Conservation (phyloP, 2,797 vertebrate species). For the Pseudochirops corinnae region DNA sequence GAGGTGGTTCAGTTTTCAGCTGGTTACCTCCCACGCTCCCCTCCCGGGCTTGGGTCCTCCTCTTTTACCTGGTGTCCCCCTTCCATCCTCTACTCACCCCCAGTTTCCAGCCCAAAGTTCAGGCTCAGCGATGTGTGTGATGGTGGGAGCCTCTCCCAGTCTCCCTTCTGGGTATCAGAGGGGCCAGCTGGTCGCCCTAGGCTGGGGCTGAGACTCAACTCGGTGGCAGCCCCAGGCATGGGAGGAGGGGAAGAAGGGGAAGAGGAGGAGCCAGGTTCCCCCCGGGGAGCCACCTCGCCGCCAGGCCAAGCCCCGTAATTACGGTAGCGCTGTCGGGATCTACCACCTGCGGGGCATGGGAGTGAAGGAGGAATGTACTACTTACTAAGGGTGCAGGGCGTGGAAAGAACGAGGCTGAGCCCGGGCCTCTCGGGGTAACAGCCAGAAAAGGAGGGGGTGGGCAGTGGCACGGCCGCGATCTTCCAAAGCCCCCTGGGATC, state of each 20-base stretch:
- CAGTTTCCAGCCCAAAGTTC: not conserved
- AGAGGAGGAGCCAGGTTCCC: not conserved
- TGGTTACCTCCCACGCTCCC: not conserved
- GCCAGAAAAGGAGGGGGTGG: not conserved
- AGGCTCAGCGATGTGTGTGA: not conserved
- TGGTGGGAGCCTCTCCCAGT: not conserved
- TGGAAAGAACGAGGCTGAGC: not conserved
- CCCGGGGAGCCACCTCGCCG: not conserved
- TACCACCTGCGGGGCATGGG: slow-evolving; percentile 49
- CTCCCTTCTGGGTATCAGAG: not conserved
- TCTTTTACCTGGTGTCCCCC: not conserved
- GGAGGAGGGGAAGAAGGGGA: not conserved
- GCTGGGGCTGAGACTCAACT: not conserved
- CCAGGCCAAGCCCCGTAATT: not conserved
- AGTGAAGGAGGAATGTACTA: not conserved
- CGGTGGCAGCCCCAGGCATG: not conserved
- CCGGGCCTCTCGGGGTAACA: not conserved
- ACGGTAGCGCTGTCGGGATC: not conserved
- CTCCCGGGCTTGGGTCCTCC: not conserved
- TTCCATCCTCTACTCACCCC: not conserved
- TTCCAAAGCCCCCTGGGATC: not conserved
- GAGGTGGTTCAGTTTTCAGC: not conserved
- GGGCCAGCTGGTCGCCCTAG: not conserved
- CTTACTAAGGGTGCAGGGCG: not conserved
- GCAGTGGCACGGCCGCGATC: not conserved